Evolutionary conservation across 2,797 vertebrate genomes (phyloP).

Genomic region (Anas flavirostris): DNA sequence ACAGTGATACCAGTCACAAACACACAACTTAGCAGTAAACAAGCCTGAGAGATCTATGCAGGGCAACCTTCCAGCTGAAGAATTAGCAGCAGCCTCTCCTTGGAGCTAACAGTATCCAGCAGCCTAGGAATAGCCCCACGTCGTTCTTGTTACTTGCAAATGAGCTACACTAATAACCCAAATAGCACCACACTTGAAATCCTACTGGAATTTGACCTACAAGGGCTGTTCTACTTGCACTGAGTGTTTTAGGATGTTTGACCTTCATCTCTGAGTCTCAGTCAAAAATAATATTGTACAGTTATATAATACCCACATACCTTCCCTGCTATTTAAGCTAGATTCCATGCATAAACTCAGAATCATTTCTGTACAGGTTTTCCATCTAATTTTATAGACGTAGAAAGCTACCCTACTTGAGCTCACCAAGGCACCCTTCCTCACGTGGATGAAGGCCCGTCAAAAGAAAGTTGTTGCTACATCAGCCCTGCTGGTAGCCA

Average conservation of each 20-base stretch:
- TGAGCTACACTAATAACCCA: constrained; percentile 33
- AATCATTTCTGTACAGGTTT: not conserved
- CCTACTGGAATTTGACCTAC: constrained; percentile 20
- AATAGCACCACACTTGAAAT: not conserved
- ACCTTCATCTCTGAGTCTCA: not conserved
- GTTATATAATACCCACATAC: not conserved
- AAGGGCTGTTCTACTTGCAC: not conserved
- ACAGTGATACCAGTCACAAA: not conserved
- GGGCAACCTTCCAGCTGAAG: not conserved
- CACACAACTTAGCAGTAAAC: not conserved
- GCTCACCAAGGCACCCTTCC: not conserved
- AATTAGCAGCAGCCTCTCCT: not conserved
- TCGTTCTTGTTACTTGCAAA: not conserved
- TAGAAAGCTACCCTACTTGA: not conserved
- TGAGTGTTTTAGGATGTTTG: not conserved
- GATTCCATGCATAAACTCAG: not conserved
- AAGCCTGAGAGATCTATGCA: not conserved
- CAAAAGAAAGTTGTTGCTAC: not conserved
- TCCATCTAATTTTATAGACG: not conserved
- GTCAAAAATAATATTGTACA: not conserved
- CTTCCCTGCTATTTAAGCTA: not conserved
- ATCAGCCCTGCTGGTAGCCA: not conserved
- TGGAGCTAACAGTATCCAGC: not conserved
- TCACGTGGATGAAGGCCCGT: not conserved
- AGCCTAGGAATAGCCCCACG: not conserved